A percentile compares a stretch with the other conserved stretches of the same genome.
These are phyloP conservation scores for Drosophila lutescens DNA, from an alignment of 2,888 invertebrate species.

Conservation along the genomic window DNA sequence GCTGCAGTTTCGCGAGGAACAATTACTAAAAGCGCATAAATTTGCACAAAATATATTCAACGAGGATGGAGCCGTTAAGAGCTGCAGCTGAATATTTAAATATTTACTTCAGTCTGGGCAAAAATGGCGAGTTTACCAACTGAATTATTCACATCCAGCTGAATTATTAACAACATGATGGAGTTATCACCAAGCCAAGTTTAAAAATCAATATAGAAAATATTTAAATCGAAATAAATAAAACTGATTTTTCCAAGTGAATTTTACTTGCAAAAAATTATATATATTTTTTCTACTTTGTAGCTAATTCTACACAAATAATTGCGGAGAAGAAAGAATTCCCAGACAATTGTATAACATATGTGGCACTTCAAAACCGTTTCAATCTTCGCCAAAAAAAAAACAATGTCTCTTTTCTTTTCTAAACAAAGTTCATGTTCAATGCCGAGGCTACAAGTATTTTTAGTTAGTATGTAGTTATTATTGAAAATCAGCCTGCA, in stretches of 20 bases:
- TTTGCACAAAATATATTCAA: conserved; percentile 5
- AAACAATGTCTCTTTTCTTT: background rate
- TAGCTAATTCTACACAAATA: background rate
- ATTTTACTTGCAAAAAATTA: background rate
- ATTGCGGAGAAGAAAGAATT: background rate
- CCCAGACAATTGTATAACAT: background rate
- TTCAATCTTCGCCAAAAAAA: background rate
- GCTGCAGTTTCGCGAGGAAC: conserved; percentile 13
- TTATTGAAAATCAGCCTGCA: background rate
- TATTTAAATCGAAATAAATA: no score
- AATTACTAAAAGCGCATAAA: conserved; percentile 35
- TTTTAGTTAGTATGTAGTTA: no score
- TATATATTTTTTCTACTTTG: background rate
- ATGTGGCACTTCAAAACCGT: background rate
- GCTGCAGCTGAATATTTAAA: conserved; percentile 25
- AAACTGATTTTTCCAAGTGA: no score
- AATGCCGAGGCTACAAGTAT: conserved; percentile 5
- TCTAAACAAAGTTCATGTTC: conserved; percentile 18
- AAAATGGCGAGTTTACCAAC: background rate
- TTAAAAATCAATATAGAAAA: no score
- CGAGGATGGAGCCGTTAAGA: conserved; percentile 5
- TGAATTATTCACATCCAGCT: background rate
- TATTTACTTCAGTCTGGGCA: conserved; percentile 6
- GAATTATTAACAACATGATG: background rate
- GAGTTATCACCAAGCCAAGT: background rate